Conservation (phyloP, 2,888 invertebrate species). For the Lordiphosa andalusiaca region DNA sequence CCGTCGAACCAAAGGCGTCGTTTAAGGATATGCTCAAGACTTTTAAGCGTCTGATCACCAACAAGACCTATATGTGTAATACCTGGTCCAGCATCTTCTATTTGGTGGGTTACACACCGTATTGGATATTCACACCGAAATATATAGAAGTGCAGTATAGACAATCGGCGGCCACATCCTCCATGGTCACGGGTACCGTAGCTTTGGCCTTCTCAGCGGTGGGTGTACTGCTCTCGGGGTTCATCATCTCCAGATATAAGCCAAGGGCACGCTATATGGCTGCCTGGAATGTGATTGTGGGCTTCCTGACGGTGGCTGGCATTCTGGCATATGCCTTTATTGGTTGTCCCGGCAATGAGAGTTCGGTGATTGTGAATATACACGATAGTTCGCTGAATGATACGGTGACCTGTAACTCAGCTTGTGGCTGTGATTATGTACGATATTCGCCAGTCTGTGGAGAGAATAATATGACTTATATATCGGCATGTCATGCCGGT, state of each 20-base stretch:
- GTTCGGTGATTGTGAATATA: conserved; percentile 79
- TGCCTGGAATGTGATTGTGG: conserved; percentile 86
- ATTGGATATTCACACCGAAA: conserved; percentile 91
- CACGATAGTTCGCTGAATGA: conserved; percentile 63
- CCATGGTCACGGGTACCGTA: conserved; percentile 84
- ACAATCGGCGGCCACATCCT: conserved; percentile 87
- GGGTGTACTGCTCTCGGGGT: conserved; percentile 85
- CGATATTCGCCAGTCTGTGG: conserved; percentile 88
- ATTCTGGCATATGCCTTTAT: conserved; percentile 85
- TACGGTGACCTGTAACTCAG: conserved; percentile 82
- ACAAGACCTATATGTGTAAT: conserved; percentile 86
- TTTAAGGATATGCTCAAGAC: conserved; percentile 84
- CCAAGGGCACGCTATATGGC: conserved; percentile 85
- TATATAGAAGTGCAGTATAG: conserved; percentile 91
- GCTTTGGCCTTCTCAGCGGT: conserved; percentile 86
- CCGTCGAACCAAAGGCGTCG: conserved; percentile 74
- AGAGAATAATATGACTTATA: conserved; percentile 85
- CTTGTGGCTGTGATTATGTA: conserved; percentile 86
- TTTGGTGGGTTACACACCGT: conserved; percentile 86
- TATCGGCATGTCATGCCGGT: conserved; percentile 91
- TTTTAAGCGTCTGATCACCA: conserved; percentile 84
- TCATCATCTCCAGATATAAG: conserved; percentile 85
- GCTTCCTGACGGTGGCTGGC: conserved; percentile 83
- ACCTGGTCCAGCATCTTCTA: conserved; percentile 88
- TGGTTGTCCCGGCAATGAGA: conserved; percentile 84